Conservation (phyloP, 2,113 vertebrate genomes). For the Astur gentilis region DNA sequence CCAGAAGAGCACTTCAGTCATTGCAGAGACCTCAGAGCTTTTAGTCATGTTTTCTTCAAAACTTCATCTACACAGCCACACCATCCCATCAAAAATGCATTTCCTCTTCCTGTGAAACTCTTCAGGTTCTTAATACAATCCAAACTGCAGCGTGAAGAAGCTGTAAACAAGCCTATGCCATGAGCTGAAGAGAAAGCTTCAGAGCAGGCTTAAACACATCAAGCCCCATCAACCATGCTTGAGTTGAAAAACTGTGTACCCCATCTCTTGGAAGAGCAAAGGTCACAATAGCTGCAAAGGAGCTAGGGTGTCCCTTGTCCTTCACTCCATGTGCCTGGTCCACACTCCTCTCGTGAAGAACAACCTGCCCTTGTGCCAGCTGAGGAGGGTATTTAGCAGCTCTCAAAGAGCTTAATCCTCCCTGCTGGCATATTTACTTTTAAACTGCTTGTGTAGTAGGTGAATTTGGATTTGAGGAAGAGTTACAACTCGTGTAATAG, state of each 20-base stretch:
- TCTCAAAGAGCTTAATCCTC: not conserved
- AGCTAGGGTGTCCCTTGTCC: not conserved
- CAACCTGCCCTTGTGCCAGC: not conserved
- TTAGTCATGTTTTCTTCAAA: not conserved
- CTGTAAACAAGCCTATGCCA: not conserved
- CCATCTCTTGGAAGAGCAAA: not conserved
- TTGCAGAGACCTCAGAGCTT: not conserved
- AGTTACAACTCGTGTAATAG: not conserved
- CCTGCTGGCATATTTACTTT: not conserved
- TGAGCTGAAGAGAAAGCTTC: not conserved
- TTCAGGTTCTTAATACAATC: not conserved
- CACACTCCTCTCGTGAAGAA: not conserved
- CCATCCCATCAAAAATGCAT: not conserved
- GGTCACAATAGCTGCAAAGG: not conserved
- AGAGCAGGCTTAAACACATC: not conserved
- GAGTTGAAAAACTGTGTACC: not conserved
- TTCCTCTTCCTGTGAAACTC: not conserved
- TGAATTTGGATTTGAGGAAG: not conserved
- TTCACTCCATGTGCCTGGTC: not conserved
- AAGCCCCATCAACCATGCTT: not conserved
- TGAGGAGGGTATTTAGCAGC: not conserved
- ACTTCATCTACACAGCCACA: not conserved
- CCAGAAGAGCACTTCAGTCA: not conserved
- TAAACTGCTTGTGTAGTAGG: not conserved
- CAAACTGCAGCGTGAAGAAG: not conserved